Conservation (phyloP, 2,797 vertebrate species). For the Coranthus polyacanthus region DNA sequence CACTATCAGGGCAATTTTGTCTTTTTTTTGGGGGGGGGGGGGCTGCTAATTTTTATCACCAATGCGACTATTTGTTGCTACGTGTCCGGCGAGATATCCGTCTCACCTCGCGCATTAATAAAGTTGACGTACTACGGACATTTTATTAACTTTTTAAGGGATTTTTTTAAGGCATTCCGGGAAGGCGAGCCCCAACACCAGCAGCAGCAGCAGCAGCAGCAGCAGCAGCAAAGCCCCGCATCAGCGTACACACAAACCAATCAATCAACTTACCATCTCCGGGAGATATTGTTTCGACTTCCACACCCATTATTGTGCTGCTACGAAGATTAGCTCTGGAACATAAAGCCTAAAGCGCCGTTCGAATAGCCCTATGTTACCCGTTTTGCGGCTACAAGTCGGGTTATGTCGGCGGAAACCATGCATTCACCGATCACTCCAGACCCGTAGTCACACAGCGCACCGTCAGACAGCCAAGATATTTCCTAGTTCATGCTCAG, state of each 20-base stretch:
- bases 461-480: constrained; percentile 39
- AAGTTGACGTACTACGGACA: fast-evolving
- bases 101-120: fast-evolving
- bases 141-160: neutral
- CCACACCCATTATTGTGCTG: constrained; percentile 90
- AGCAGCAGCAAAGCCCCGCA: constrained; percentile 13
- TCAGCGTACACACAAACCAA: constrained; percentile 38
- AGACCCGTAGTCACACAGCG: constrained; percentile 36
- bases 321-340: constrained; percentile 35
- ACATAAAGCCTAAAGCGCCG: constrained; percentile 48
- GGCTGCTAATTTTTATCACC: no score
- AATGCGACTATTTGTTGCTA: neutral
- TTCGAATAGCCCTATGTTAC: constrained; percentile 6
- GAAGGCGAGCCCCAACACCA: constrained; percentile 7
- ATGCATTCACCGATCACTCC: constrained; percentile 57
- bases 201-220: neutral
- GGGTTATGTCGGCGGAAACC: constrained; percentile 48
- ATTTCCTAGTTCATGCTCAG: constrained; percentile 8
- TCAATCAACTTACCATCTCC: constrained; percentile 91
- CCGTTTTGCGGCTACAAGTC: constrained; percentile 45
- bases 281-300: constrained; percentile 95
- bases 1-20: neutral
- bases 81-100: neutral
- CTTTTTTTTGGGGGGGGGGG: no score
- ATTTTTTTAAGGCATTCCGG: constrained; percentile 25